Conservation (phyloP, 1,140 invertebrate species). For the Pogonomyrmex barbatus region DNA sequence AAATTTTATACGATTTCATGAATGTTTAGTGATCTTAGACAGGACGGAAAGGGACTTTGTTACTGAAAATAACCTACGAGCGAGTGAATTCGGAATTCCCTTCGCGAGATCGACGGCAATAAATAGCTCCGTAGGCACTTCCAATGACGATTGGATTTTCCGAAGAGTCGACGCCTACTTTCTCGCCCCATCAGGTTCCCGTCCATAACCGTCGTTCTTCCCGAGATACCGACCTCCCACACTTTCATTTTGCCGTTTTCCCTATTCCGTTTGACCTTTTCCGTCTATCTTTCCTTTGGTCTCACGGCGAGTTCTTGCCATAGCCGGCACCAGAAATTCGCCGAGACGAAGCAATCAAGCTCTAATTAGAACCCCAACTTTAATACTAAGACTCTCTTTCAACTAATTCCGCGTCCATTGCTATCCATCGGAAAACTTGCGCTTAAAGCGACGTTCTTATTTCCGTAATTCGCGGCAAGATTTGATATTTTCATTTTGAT, state of each 20-base stretch:
- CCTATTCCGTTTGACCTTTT: slow-evolving; percentile 29
- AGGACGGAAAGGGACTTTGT: not conserved
- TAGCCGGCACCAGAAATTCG: not conserved
- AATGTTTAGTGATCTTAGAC: not conserved
- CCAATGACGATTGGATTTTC: slow-evolving; percentile 40
- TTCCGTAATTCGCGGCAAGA: not conserved
- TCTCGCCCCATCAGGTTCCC: slow-evolving; percentile 5
- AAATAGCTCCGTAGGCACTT: slow-evolving; percentile 24
- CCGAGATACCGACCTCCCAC: not conserved
- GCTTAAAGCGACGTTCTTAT: not conserved
- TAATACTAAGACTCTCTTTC: not conserved
- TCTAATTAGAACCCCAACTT: slow-evolving; percentile 36
- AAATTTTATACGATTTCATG: not conserved
- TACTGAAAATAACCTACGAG: slow-evolving; percentile 10
- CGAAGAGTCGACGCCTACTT: slow-evolving; percentile 38
- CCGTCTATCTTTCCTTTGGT: not conserved
- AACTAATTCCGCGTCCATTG: not conserved
- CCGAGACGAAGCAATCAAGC: slow-evolving; percentile 13
- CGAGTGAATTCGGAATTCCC: slow-evolving; percentile 10
- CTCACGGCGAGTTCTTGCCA: not conserved
- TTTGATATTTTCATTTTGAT: slow-evolving; percentile 7
- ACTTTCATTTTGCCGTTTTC: slow-evolving; percentile 8
- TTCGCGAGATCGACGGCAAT: slow-evolving; percentile 6
- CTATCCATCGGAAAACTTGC: not conserved
- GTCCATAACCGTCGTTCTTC: slow-evolving; percentile 1